Percentiles rank a stretch among this genome's conserved stretches.
Conservation (phyloP, 2,113 vertebrate species). For the Amphiprion ocellaris region DNA sequence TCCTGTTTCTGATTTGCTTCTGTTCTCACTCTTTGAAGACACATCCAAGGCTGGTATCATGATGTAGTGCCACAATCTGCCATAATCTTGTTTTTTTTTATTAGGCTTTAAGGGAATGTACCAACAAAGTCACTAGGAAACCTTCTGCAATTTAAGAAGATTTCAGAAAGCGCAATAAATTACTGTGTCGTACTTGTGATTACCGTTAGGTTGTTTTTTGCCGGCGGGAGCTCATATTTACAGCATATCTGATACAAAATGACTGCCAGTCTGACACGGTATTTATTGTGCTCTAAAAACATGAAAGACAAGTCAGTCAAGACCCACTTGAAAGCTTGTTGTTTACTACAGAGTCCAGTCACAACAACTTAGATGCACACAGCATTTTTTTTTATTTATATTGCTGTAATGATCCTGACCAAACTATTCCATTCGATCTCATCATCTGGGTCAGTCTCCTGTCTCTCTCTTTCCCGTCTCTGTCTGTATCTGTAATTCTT, state of each 20-base stretch:
- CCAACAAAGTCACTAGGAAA: not conserved
- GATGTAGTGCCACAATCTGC: not conserved
- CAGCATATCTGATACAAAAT: conserved; percentile 12
- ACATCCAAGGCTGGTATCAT: not conserved
- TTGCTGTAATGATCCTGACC: conserved; percentile 35
- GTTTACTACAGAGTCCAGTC: conserved; percentile 39
- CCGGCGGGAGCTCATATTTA: conserved; percentile 13
- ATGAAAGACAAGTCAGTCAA: conserved; percentile 42
- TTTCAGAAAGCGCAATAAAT: not conserved
- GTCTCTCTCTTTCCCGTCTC: conserved; percentile 22
- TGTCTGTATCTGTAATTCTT: conserved; percentile 13
- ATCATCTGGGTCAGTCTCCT: conserved; percentile 34
- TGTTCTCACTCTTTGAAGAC: conserved; percentile 23
- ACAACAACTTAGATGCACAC: conserved; percentile 10
- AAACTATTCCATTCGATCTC: conserved; percentile 1
- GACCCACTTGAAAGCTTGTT: conserved; percentile 24
- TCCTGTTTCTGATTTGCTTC: conserved; percentile 1
- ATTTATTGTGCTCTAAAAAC: conserved; percentile 30
- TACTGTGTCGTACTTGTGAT: not conserved
- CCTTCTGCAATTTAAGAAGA: not conserved
- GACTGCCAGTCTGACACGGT: conserved; percentile 8
- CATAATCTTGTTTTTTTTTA: not conserved
- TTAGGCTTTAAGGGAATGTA: not conserved
- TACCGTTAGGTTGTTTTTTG: not conserved
- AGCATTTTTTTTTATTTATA: conserved; percentile 14